Percentiles rank a stretch among this genome's conserved stretches.
Evolutionary conservation across 2,113 vertebrate species (phyloP).

Genomic region (Esox niger): DNA sequence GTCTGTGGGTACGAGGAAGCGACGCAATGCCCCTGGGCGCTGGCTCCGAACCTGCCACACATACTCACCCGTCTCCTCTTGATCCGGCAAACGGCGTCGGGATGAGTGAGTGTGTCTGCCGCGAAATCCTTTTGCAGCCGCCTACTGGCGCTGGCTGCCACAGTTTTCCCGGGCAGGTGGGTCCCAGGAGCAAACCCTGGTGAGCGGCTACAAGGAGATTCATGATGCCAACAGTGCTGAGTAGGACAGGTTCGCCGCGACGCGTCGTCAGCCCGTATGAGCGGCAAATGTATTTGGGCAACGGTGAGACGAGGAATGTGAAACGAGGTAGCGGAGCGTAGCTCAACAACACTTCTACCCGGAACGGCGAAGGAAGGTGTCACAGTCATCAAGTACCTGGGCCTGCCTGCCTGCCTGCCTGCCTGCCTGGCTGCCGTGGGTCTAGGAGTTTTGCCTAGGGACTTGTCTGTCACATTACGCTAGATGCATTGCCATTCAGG

Average conservation of each 20-base stretch:
- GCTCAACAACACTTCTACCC: constrained; percentile 68
- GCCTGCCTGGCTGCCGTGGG: constrained; percentile 67
- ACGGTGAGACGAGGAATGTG: constrained; percentile 67
- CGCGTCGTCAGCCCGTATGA: constrained; percentile 70
- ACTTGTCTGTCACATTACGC: constrained; percentile 81
- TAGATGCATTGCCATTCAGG: constrained; percentile 79
- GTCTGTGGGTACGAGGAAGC: constrained; percentile 54
- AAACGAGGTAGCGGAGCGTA: constrained; percentile 75
- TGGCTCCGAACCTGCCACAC: constrained; percentile 64
- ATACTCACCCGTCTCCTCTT: constrained; percentile 52
- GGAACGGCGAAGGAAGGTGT: constrained; percentile 76
- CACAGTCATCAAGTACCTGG: constrained; percentile 80
- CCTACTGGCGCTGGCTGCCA: constrained; percentile 47
- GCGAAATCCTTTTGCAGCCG: constrained; percentile 51
- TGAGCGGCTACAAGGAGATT: constrained; percentile 74
- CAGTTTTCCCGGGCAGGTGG: constrained; percentile 63
- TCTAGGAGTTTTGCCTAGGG: constrained; percentile 74
- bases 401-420: constrained; percentile 70
- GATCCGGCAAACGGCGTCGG: constrained; percentile 59
- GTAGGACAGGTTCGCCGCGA: constrained; percentile 71
- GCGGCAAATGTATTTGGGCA: constrained; percentile 74
- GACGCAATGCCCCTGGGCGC: constrained; percentile 56
- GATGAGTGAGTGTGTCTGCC: constrained; percentile 69
- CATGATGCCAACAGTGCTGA: constrained; percentile 74
- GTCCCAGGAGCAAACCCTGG: constrained; percentile 72